A percentile compares a stretch with the other conserved stretches of the same genome.
phyloP scores from a whole-genome alignment of 2,113 vertebrate genomes.

The Geococcyx californianus region DNA sequence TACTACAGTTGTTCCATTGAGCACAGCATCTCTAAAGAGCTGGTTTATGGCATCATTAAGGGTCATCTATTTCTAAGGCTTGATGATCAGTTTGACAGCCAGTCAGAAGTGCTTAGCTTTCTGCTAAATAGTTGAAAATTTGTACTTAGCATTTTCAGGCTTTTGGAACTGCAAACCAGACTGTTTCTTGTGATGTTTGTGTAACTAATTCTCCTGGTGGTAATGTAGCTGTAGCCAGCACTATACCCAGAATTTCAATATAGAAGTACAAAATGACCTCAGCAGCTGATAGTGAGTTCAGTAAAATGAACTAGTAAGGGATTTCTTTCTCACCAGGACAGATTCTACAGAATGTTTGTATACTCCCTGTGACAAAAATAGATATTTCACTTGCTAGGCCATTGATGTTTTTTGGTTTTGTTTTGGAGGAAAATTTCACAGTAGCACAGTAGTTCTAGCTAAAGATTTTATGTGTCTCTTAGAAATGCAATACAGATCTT shows the following conservation, averaged over 20 bases:
- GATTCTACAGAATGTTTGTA: neutral
- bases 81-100: neutral
- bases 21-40: neutral
- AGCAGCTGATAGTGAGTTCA: neutral
- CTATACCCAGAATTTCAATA: neutral
- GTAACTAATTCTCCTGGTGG: neutral
- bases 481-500: neutral
- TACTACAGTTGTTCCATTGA: neutral
- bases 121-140: neutral
- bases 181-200: neutral
- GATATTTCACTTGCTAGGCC: neutral
- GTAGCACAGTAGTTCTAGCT: neutral
- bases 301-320: neutral
- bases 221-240: neutral
- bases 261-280: neutral
- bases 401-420: neutral
- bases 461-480: neutral
- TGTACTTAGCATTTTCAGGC: neutral
- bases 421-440: neutral
- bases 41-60: neutral
- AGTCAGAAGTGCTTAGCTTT: neutral
- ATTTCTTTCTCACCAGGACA: neutral
- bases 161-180: neutral
- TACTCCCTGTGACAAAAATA: neutral
- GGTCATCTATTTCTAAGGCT: neutral